Evolutionary conservation across 2,797 vertebrate genomes (phyloP), one percentile per base, ranked within the genome.

Genomic region (Sandelia bainsii): DNA sequence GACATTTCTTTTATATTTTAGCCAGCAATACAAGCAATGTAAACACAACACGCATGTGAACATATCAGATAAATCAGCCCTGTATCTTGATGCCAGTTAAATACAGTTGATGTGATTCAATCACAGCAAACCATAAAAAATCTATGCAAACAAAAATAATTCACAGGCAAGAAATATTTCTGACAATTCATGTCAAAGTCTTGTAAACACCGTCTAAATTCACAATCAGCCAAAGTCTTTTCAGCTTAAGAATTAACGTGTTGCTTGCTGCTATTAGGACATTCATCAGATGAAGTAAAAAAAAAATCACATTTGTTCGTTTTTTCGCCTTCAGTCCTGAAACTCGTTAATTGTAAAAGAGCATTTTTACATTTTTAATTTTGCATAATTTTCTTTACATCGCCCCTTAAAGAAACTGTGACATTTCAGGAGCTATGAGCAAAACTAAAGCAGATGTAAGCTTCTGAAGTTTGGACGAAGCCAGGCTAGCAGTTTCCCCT

Each of bases 11-110:
- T 45, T 32, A 68, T 53, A 65, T 58, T 46, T 74, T 37, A 76
- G 74, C 70, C 56, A 73, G 72, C 74, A 25, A 67, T 40, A 72
- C 8, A 17, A 85, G 75, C 74, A 60, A 81, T 72, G 83, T 87
- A 87, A 91, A 88, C 88, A 87, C 77, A 59, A 74, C 74, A 88
- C 78, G 82, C 72, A 25, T 1, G 8, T 76, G 52, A 52, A 71
- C 50, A 29, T 9, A 52, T 54, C 8, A 56, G 14, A 44, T 51
- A 48, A 48, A 7, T 48, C 72, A 74, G 71, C 75, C 65, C 48
- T 40, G 10, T 12, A 6, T 29, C 59, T 48, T 46, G 50, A 61
- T 16, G 56, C 42, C 61, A 63, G 6, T 71, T 49, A 58, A 74
- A 76, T 50, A 77, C 72, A 53, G 42, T 23, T 44, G 32, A 11